Percentiles rank a stretch among this genome's conserved stretches.
These are phyloP conservation scores for Nymphalis c-album DNA, from an alignment of 2,888 invertebrate species.

Conservation along the genomic window DNA sequence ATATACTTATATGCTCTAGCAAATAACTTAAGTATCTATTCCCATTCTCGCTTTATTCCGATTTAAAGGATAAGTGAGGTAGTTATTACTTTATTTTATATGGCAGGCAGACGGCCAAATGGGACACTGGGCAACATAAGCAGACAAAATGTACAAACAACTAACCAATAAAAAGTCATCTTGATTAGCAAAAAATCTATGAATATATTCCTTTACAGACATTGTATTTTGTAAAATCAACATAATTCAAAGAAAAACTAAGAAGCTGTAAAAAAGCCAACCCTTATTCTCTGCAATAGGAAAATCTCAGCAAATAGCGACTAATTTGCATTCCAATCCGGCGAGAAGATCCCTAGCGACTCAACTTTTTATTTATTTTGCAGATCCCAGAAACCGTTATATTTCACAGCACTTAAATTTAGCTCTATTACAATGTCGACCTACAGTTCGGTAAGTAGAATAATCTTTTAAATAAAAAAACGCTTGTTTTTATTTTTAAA, in stretches of 20 bases:
- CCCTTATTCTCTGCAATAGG: conserved; percentile 20
- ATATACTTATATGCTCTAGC: no score
- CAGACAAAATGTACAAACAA: no score
- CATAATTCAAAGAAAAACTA: conserved; percentile 14
- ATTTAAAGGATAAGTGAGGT: no score
- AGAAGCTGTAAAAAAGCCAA: conserved; percentile 10
- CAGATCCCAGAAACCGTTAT: conserved; percentile 68
- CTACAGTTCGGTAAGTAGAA: conserved; percentile 60
- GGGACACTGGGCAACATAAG: no score
- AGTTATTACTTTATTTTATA: no score
- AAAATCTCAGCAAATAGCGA: conserved; percentile 23
- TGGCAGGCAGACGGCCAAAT: no score
- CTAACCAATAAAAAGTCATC: no score
- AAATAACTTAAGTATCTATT: no score
- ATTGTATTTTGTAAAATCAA: neutral
- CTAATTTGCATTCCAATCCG: conserved; percentile 28
- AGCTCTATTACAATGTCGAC: conserved; percentile 63
- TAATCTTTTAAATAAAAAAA: neutral
- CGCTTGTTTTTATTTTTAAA: neutral
- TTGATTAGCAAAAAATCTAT: no score
- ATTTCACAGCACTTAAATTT: conserved; percentile 69
- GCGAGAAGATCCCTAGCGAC: conserved; percentile 19
- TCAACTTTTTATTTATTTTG: conserved; percentile 32
- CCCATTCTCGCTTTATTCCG: no score
- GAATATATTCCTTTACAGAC: no score